Conservation (phyloP, 2,888 invertebrate genomes). For the Thalpophila matura region DNA sequence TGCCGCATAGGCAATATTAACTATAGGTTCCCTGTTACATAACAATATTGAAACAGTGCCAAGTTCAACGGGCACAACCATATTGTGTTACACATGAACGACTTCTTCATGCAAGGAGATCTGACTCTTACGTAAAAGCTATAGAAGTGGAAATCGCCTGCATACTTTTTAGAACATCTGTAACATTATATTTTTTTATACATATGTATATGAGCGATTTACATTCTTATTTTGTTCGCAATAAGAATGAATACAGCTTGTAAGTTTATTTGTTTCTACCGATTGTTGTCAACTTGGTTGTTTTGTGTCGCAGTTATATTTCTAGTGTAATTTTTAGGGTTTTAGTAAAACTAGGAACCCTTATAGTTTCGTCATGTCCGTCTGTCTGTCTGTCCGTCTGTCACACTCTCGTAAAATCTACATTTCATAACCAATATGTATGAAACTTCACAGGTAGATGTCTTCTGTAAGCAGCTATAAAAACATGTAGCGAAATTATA, state of each 20-base stretch:
- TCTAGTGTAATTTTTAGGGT: slow-evolving; percentile 40
- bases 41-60: slow-evolving; percentile 48
- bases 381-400: no score
- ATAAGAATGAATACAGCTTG: slow-evolving; percentile 1
- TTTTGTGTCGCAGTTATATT: slow-evolving; percentile 14
- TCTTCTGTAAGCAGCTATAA: no score
- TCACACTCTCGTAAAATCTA: no score
- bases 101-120: neutral
- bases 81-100: slow-evolving; percentile 1
- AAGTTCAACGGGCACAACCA: slow-evolving; percentile 45
- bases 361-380: no score
- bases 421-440: no score
- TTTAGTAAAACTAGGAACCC: no score
- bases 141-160: slow-evolving; percentile 16
- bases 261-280: neutral
- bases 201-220: slow-evolving; percentile 1
- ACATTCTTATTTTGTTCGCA: neutral
- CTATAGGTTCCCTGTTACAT: slow-evolving; percentile 33
- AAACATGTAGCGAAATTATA: no score
- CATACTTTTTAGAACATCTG: neutral
- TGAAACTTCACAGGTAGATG: no score
- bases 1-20: slow-evolving; percentile 8
- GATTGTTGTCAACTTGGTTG: slow-evolving; percentile 19
- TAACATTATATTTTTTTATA: neutral
- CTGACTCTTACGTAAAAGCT: neutral